A percentile compares a stretch with the other conserved stretches of the same genome.
Conservation (phyloP, 2,797 vertebrate species). For the Tinamus major region DNA sequence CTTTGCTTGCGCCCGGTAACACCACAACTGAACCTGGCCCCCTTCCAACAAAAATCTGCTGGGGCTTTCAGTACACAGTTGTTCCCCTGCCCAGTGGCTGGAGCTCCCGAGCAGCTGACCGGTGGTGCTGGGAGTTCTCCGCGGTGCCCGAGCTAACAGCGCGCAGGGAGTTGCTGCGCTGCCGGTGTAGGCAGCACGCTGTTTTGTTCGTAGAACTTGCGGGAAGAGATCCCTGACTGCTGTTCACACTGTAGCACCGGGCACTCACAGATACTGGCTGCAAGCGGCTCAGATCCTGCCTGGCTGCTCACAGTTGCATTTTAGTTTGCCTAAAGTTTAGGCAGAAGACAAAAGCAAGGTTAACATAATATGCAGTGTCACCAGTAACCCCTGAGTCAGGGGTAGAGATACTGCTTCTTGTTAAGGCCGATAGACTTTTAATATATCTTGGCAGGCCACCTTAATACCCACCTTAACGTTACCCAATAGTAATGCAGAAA, state of each 20-base stretch:
- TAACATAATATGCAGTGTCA: conserved; percentile 37
- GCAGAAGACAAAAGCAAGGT: conserved; percentile 66
- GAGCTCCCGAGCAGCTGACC: background rate
- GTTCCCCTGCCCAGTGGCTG: background rate
- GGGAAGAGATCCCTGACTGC: background rate
- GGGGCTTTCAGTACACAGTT: background rate
- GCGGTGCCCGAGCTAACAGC: background rate
- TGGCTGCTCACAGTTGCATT: background rate
- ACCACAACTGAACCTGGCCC: background rate
- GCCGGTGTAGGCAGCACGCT: background rate
- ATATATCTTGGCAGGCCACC: conserved; percentile 63
- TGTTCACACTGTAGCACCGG: background rate
- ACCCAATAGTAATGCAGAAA: conserved; percentile 59
- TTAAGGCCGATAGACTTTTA: conserved; percentile 48
- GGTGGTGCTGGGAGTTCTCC: background rate
- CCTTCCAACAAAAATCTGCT: background rate
- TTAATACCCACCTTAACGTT: conserved; percentile 46
- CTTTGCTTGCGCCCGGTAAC: conserved; percentile 15
- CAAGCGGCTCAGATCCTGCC: background rate
- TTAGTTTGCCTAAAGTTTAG: conserved; percentile 29
- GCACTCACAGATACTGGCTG: background rate
- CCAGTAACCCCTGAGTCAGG: conserved; percentile 29
- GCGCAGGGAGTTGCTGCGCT: background rate
- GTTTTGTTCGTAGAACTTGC: conserved; percentile 48
- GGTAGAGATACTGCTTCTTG: conserved; percentile 55